Base-by-base conservation (phyloP, 2,888 invertebrate genomes). In the Tetragonisca angustula region DNA sequence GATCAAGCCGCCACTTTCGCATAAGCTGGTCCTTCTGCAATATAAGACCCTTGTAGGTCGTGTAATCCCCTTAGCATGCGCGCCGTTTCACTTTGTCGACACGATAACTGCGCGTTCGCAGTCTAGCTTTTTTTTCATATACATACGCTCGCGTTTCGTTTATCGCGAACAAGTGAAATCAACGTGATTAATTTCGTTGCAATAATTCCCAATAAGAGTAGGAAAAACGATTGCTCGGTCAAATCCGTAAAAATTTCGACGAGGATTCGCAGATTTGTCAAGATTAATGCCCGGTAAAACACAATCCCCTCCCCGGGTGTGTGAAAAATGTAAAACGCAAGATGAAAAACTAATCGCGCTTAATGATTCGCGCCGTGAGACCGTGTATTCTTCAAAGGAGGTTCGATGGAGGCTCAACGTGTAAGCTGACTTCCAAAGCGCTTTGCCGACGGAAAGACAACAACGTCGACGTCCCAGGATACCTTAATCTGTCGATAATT, bases 401-500 rank as follows among this genome's bases (percentile, higher is more conserved):
- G 79, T 88, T 79, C 70, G 73, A 86, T 84, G 70, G 76, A 78
- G 78, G 81, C 70, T 52, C 69, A 69, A 76, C 73, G 62, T 69
- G 76, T 78, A 79, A 87, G 78, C 81, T 85, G 81, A 76, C 79
- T 87, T 85, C 79, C 36, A 83, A 83, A 87, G 85, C 85, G 83
- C 85, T 89, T 83, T 81, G 87, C 52, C 68, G 73, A 56, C 70
- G 69, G 68, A 88, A 79, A 80, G 80, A 71, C 73, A 88, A 86
- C 88, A 88, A 88, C 81, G 86, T 43, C 69, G 52, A 67, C 74
- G 80, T 82, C 74, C 74, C 27, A 62, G 76, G 79, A 85, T 80
- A 79, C 69, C 86, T 83, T 87, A 87, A 87, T 88, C 88, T 83
- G 83, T 86, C 86, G 87, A 88, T 88, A 86, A 87, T 88, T 86